Evolutionary conservation across 2,888 invertebrate species (phyloP), one percentile per base, ranked within the genome.

Genomic region (Sceliomorpha sp.): DNA sequence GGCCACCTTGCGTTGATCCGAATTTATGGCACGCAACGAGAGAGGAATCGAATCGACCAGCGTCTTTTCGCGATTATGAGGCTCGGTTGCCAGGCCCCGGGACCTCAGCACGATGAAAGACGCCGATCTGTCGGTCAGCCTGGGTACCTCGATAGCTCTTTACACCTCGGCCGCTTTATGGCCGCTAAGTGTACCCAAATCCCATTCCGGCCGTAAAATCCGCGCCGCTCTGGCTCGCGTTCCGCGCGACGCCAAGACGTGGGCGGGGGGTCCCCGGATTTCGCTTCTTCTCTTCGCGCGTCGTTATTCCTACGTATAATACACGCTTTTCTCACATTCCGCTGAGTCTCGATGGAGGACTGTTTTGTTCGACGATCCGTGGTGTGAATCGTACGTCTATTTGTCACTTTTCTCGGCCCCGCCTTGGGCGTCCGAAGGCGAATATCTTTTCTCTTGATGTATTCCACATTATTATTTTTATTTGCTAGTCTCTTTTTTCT

Each of bases 141-240:
- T 70, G 72, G 80, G 75, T 75, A 75, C 70, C 68, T 68, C 74
- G 74, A 76, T 74, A 73, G 72, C 80, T 83, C 84, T 81, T 85
- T 84, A 81, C 84, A 83, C 83, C 84, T 84, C 69, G 50, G 77
- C 78, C 78, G 80, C 79, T 86, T 85, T 85, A 85, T 79, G 77
- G 80, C 78, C 72, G 80, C 84, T 83, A 84, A 85, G 84, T 82
- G 84, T 83, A 83, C 81, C 83, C 82, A 80, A 84, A 85, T 85
- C 82, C 79, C 81, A 80, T 82, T 79, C 79, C 78, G 44, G 78
- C 78, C 81, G 80, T 83, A 83, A 80, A 83, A 79, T 79, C 72
- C 67, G 73, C 72, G 66, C 70, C 37, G 47, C 29, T 44, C 63
- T 29, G 37, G 45, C 56, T 56, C 63, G 26, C 50, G 44, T 55